Percentiles rank a stretch among this genome's conserved stretches.
Evolutionary conservation across 2,113 vertebrate species (phyloP).

Genomic region (Bufo gargarizans): DNA sequence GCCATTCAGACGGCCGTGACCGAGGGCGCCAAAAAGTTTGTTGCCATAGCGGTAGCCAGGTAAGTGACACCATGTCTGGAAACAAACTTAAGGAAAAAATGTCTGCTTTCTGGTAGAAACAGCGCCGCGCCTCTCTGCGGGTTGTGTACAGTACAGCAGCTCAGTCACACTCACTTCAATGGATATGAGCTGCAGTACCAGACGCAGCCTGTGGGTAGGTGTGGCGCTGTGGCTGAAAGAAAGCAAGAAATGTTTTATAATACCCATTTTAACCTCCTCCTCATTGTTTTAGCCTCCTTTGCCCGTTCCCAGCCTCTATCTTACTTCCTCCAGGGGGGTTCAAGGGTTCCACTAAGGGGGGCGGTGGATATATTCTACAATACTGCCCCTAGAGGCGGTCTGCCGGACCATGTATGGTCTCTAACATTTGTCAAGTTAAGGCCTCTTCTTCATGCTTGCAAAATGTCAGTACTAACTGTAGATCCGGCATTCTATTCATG

Average conservation of each 20-base stretch:
- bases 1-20: slow-evolving; percentile 89
- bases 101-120: background rate
- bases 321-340: too few relatives aligned
- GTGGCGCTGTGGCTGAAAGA: background rate
- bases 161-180: background rate
- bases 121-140: background rate
- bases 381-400: too few relatives aligned
- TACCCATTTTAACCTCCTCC: background rate
- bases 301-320: too few relatives aligned
- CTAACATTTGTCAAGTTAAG: too few relatives aligned
- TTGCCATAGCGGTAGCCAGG: slow-evolving; percentile 88
- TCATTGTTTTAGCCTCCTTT: too few relatives aligned
- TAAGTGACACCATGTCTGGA: slow-evolving; percentile 60
- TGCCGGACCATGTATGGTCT: too few relatives aligned
- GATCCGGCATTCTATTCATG: background rate
- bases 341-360: too few relatives aligned
- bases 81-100: background rate
- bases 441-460: too few relatives aligned
- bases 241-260: background rate
- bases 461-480: background rate
- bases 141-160: background rate
- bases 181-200: background rate
- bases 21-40: slow-evolving; percentile 83
- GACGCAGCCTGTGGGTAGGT: background rate
- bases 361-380: too few relatives aligned